Evolutionary conservation across 2,797 vertebrate species (phyloP), one percentile per base, ranked within the genome.

Genomic region (Arctocebus calabarensis): DNA sequence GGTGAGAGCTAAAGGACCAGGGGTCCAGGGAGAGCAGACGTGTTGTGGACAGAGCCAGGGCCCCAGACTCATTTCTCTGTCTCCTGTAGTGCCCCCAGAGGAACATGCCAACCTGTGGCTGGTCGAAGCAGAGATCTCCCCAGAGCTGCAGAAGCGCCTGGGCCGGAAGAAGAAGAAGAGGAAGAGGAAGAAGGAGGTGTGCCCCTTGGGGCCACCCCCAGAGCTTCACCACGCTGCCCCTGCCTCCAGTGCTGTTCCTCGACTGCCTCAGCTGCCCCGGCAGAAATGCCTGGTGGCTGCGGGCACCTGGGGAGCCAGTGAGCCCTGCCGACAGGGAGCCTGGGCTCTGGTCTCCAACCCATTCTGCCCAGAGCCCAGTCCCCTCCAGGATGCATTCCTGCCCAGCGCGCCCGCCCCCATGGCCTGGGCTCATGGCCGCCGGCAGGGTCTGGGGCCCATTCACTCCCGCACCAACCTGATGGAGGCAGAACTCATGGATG

Each of bases 381-480:
- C 96, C 48, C 97, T 84, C 0, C 98, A 99, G 37, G 97, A 94
- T 12, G 94, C 96, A 0, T 86, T 94, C 0, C 97, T 98, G 73
- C 97, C 98, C 52, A 95, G 89, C 0, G 93, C 97, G 7, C 97
- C 98, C 43, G 96, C 97, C 32, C 97, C 98, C 10, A 22, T 88
- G 52, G 98, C 98, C 85, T 99, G 98, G 94, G 98, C 99, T 68
- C 99, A 98, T 0, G 98, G 98, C 61, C 98, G 98, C 45, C 98
- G 98, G 82, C 97, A 98, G 0, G 98, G 95, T 3, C 98, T 99
- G 3, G 99, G 99, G 34, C 99, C 99, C 70, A 98, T 99, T 96
- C 99, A 99, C 97, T 99, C 99, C 45, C 98, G 99, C 96, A 99
- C 99, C 98, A 99, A 99, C 98, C 98, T 99, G 84, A 99, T 99